Evolutionary conservation across 2,888 invertebrate genomes (phyloP).

Genomic region (Ophion slaviceki): DNA sequence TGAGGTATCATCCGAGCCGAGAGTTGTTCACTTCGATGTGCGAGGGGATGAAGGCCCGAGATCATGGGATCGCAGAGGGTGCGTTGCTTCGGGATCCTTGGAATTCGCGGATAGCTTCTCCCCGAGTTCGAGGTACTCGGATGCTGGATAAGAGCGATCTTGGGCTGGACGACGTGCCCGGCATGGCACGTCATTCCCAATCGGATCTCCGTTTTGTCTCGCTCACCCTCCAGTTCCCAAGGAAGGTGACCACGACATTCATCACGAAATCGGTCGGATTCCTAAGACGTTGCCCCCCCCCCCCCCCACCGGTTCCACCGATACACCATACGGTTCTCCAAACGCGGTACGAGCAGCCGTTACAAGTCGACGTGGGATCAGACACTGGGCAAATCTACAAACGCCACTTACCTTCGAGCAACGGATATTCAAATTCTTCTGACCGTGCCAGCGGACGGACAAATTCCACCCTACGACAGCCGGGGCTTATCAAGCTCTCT

Average conservation of each 20-base stretch:
- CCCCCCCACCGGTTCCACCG: constrained; percentile 34
- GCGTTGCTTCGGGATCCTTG: constrained; percentile 78
- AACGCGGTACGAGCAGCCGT: constrained; percentile 10
- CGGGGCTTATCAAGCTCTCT: constrained; percentile 29
- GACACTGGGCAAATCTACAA: constrained; percentile 40
- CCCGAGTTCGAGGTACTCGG: constrained; percentile 12
- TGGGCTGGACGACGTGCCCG: neutral
- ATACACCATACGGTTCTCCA: constrained; percentile 43
- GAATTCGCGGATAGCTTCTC: constrained; percentile 74
- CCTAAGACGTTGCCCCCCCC: constrained; percentile 78
- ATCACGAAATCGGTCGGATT: constrained; percentile 79
- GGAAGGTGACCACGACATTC: constrained; percentile 65
- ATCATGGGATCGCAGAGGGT: constrained; percentile 72
- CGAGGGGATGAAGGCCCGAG: constrained; percentile 69
- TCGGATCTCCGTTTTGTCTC: constrained; percentile 81
- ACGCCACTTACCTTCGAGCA: constrained; percentile 51
- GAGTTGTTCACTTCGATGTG: constrained; percentile 73
- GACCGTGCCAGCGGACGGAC: constrained; percentile 69
- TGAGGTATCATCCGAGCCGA: constrained; percentile 5
- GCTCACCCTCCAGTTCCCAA: neutral
- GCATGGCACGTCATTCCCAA: constrained; percentile 78
- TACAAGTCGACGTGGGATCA: constrained; percentile 37
- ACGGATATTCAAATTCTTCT: constrained; percentile 80
- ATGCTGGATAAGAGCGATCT: constrained; percentile 56
- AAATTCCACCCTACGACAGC: constrained; percentile 68